Evolutionary conservation across 2,888 invertebrate species (phyloP).

Genomic region (Phasia obesa): DNA sequence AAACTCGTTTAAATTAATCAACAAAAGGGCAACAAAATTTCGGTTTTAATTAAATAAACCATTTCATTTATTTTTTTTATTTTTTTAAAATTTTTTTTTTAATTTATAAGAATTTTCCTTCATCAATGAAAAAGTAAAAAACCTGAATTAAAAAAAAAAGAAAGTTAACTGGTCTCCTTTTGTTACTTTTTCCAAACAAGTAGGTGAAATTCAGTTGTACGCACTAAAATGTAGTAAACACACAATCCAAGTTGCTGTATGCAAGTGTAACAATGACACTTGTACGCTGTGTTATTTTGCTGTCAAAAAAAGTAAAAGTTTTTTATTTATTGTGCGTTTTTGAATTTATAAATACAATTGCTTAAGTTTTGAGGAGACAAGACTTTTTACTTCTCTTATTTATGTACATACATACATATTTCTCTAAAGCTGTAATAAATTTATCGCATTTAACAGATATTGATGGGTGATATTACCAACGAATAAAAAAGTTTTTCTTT

Average conservation of each 20-base stretch:
- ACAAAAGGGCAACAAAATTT: slow-evolving; percentile 5
- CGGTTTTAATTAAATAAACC: slow-evolving; percentile 4
- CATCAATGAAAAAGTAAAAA: slow-evolving; percentile 13
- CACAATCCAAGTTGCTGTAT: slow-evolving; percentile 2
- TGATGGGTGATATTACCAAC: slow-evolving; percentile 24
- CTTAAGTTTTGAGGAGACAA: slow-evolving; percentile 14
- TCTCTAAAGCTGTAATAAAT: background rate
- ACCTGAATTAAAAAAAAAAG: slow-evolving; percentile 41
- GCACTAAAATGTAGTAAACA: slow-evolving; percentile 38
- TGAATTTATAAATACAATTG: background rate
- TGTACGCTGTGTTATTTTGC: background rate
- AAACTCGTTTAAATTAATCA: no score
- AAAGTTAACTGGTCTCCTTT: slow-evolving; percentile 51
- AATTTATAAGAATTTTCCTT: slow-evolving; percentile 39
- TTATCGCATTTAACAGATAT: slow-evolving; percentile 37
- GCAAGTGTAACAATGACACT: background rate
- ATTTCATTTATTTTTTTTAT: slow-evolving; percentile 12
- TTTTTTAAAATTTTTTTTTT: slow-evolving; percentile 14
- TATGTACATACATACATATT: no score
- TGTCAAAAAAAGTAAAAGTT: slow-evolving; percentile 65
- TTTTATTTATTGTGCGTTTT: slow-evolving; percentile 43
- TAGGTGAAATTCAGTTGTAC: slow-evolving; percentile 56
- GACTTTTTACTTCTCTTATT: background rate
- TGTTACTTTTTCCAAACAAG: slow-evolving; percentile 30
- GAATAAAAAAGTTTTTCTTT: background rate